Evolutionary conservation across 2,113 vertebrate species (phyloP).

Genomic region (Anolis sagrei): DNA sequence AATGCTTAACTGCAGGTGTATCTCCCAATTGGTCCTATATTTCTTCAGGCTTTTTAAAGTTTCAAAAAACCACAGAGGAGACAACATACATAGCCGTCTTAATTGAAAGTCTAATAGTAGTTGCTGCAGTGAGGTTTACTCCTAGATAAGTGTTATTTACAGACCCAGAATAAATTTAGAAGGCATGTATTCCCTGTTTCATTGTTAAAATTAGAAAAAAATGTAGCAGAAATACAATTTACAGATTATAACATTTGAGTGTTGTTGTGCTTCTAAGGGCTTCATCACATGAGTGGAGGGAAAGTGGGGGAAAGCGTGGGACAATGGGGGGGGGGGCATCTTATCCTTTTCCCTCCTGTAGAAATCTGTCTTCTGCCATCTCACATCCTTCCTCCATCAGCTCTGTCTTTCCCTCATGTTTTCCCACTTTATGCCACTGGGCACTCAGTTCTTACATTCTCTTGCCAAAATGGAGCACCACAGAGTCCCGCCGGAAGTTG

Average conservation of each 20-base stretch:
- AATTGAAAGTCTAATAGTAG: background rate
- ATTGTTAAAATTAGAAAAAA: background rate
- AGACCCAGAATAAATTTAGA: background rate
- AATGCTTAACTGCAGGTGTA: background rate
- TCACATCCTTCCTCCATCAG: no score
- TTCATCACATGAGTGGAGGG: no score
- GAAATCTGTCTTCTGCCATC: no score
- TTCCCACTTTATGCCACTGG: no score
- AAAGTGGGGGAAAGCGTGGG: no score
- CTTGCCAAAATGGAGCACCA: no score
- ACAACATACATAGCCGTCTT: background rate
- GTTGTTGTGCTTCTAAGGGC: background rate
- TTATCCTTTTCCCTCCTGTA: no score
- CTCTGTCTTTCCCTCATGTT: no score
- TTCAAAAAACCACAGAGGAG: background rate
- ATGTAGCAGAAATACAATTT: background rate
- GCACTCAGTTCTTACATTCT: no score
- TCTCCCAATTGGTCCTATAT: background rate
- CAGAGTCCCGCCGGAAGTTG: no score
- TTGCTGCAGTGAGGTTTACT: background rate
- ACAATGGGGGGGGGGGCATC: no score
- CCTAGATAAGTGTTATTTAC: background rate
- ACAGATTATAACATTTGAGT: background rate
- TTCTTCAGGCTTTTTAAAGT: background rate
- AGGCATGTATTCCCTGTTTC: background rate